These are phyloP conservation scores for Drosophila helvetica DNA, from an alignment of 2,888 invertebrate genomes.

Conservation along the genomic window DNA sequence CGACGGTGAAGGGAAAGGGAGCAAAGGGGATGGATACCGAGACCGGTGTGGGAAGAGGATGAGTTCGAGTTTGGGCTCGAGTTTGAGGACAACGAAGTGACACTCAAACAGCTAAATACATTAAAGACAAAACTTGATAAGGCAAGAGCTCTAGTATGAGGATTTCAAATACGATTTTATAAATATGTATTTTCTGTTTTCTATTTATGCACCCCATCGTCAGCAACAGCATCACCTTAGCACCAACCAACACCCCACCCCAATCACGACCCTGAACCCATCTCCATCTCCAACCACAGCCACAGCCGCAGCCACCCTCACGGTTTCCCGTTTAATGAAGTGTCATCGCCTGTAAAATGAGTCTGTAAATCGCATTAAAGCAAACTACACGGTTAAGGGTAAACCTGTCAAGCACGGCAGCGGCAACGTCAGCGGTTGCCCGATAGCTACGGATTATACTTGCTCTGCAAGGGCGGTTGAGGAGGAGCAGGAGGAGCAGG, in stretches of 20 bases:
- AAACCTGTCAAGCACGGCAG: conserved; percentile 61
- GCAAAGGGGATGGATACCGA: background rate
- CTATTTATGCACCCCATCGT: conserved; percentile 74
- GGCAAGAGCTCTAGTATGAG: conserved; percentile 50
- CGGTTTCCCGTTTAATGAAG: conserved; percentile 77
- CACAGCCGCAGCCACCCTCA: conserved; percentile 54
- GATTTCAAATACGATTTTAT: conserved; percentile 62
- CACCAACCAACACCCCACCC: conserved; percentile 8
- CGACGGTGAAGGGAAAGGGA: conserved; percentile 8
- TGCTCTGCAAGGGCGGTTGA: background rate
- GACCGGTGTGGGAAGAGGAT: background rate
- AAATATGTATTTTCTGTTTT: conserved; percentile 71
- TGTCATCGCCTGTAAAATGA: conserved; percentile 81
- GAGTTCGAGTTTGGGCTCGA: background rate
- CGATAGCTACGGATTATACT: conserved; percentile 28
- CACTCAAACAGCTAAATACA: conserved; percentile 53
- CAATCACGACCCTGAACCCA: conserved; percentile 23
- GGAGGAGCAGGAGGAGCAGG: background rate
- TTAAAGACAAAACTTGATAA: conserved; percentile 60
- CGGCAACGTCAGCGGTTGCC: conserved; percentile 35
- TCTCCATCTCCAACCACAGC: conserved; percentile 30
- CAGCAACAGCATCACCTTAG: conserved; percentile 16
- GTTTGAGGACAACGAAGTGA: conserved; percentile 3
- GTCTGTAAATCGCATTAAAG: conserved; percentile 80
- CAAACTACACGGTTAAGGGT: conserved; percentile 69